Base-by-base conservation (phyloP, 2,888 invertebrate species). In the Aproaerema taeniolella region DNA sequence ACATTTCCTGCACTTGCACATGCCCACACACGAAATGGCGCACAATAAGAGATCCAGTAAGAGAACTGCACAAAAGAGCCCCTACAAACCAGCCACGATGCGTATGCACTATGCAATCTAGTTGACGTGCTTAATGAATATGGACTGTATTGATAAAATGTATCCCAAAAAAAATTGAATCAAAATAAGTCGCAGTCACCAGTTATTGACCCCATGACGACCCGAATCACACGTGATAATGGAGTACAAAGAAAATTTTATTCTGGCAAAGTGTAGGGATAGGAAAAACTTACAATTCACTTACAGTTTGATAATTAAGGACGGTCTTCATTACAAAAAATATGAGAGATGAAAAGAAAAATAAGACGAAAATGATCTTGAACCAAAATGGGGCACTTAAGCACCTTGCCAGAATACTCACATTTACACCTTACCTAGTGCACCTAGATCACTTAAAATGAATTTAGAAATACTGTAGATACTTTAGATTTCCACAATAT, bases 181-280 rank as follows among this genome's bases (percentile, higher is more conserved):
- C 33, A 58, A 75, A 69, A 68, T 67, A 61, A 53, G 56, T 62
- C 58, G 47, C 47, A 67, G 57, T 62, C 60, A 65, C 65, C 76
- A 81, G 83, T 82, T 82, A 82, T 74, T 85, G 83, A 86, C 83
- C 85, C 78, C 78, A 49, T 75, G 79, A 74, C 77, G 79, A 79
- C 69, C 72, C 66, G 56, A 68, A 67, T 62, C 76, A 83, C 85
- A 86, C 82, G 85, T 86, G 85, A 85, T 83, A 74, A 58, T 55
- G 58, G 62, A 68, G 62, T 66, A 77, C 77, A 79, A 80, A 67
- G 66, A 53, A 55, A 58, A 30, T 37, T 31, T 31, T 35, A 7
- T 13, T 15, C 15, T 11, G 12, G 11, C 10, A 15, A 15, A 16
- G 6, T 13, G n/a, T 20, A 26, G 12, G 12, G 14, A 38, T 24